phyloP scores from a whole-genome alignment of 2,113 vertebrate species.

The Forbesichthys papilliferus region DNA sequence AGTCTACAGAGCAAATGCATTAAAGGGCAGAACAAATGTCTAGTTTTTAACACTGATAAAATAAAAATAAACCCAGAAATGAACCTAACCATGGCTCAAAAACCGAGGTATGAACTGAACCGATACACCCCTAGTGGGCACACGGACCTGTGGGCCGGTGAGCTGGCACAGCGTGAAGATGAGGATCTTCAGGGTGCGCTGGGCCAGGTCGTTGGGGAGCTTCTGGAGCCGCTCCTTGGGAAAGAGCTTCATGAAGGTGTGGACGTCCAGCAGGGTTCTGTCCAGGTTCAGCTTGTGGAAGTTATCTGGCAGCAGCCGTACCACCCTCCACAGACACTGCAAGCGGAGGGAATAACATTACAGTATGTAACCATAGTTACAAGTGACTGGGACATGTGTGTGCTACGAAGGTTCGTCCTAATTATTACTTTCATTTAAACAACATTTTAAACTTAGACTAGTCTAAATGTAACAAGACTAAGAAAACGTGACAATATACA shows the following conservation, averaged over 20 bases:
- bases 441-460: not conserved
- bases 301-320: conserved; percentile 83
- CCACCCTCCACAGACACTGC: conserved; percentile 91
- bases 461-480: too few relatives aligned
- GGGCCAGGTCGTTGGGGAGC: conserved; percentile 85
- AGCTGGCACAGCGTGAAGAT: conserved; percentile 86
- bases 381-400: too few relatives aligned
- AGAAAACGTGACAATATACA: too few relatives aligned
- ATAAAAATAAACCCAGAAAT: not conserved
- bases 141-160: conserved; percentile 83
- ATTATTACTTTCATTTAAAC: not conserved
- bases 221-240: conserved; percentile 87
- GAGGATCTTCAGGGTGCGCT: conserved; percentile 86
- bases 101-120: not conserved
- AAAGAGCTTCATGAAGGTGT: conserved; percentile 89
- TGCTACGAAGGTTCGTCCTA: too few relatives aligned
- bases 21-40: too few relatives aligned
- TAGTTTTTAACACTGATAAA: not conserved
- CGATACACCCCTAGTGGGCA: not conserved
- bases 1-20: too few relatives aligned
- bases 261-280: conserved; percentile 85
- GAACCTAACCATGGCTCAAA: not conserved
- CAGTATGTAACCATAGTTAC: too few relatives aligned
- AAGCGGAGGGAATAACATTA: conserved; percentile 2
- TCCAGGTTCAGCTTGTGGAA: conserved; percentile 87